A percentile compares a stretch with the other conserved stretches of the same genome.
These are phyloP conservation scores for Cephus rjabovi DNA, from an alignment of 2,888 invertebrate species.

Conservation along the genomic window DNA sequence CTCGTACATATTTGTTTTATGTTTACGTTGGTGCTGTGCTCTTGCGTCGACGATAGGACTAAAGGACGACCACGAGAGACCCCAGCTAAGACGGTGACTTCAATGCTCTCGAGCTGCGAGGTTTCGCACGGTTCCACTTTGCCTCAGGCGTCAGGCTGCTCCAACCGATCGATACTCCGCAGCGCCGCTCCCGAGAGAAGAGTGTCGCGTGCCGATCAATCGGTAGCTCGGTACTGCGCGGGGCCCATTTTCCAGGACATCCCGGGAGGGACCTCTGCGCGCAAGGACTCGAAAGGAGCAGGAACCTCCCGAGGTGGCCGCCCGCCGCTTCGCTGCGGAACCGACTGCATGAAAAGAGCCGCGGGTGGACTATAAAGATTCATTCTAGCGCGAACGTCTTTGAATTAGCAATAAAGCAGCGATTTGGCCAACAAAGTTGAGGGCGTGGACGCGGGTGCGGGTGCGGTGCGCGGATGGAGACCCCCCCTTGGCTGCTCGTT, in stretches of 20 bases:
- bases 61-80: neutral
- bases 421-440: constrained; percentile 49
- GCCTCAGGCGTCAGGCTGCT: no score
- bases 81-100: neutral
- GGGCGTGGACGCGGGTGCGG: constrained; percentile 20
- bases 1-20: no score
- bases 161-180: no score
- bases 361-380: constrained; percentile 59
- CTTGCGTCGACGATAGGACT: neutral
- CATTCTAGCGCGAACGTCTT: constrained; percentile 55
- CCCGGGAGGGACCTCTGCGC: no score
- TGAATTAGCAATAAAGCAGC: constrained; percentile 65
- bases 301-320: neutral
- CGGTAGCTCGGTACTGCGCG: no score
- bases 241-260: no score
- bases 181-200: no score
- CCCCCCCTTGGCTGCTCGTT: constrained; percentile 48
- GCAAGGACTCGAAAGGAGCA: no score
- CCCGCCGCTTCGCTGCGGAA: constrained; percentile 4
- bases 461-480: constrained; percentile 29
- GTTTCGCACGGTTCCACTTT: no score
- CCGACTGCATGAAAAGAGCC: constrained; percentile 35
- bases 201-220: no score
- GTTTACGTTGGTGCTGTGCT: neutral
- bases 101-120: no score